Conservation (phyloP, 2,797 vertebrate genomes). For the Amblyopsis hoosieri region DNA sequence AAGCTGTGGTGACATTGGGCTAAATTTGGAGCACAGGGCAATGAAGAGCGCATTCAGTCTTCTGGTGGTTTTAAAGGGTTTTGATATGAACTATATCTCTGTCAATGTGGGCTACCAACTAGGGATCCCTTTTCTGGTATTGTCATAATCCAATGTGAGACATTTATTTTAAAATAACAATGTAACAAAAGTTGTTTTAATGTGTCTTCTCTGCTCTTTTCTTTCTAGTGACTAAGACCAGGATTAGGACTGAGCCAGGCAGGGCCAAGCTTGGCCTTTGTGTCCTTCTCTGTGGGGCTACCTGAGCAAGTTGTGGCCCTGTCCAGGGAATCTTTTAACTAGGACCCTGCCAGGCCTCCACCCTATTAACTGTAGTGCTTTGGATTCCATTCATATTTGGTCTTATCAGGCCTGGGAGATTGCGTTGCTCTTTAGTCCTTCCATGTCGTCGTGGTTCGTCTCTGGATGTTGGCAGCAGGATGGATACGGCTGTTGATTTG, state of each 20-base stretch:
- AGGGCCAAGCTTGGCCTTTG: conserved; percentile 43
- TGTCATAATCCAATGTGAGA: too few relatives aligned
- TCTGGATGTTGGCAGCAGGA: conserved; percentile 72
- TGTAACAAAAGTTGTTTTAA: background rate
- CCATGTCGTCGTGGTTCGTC: conserved; percentile 61
- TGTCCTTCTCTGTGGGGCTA: conserved; percentile 43
- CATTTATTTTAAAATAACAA: too few relatives aligned
- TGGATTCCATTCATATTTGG: conserved; percentile 28
- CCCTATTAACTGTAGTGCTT: conserved; percentile 11
- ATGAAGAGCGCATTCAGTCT: conserved; percentile 43
- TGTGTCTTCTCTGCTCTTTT: conserved; percentile 23
- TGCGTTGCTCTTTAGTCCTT: conserved; percentile 38
- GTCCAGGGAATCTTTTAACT: conserved; percentile 10
- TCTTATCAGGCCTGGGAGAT: conserved; percentile 32
- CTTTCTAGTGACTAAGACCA: conserved; percentile 59
- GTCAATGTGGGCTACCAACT: too few relatives aligned
- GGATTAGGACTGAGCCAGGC: conserved; percentile 41
- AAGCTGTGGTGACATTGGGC: conserved; percentile 55
- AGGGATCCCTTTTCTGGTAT: too few relatives aligned
- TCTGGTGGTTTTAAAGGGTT: conserved; percentile 15
- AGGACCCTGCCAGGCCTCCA: conserved; percentile 13
- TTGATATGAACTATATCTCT: conserved; percentile 6
- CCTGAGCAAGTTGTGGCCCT: conserved; percentile 21
- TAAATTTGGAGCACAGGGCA: conserved; percentile 66
- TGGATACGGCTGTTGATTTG: conserved; percentile 73